Base-by-base conservation (phyloP, 2,888 invertebrate genomes). In the Papilio gigon region DNA sequence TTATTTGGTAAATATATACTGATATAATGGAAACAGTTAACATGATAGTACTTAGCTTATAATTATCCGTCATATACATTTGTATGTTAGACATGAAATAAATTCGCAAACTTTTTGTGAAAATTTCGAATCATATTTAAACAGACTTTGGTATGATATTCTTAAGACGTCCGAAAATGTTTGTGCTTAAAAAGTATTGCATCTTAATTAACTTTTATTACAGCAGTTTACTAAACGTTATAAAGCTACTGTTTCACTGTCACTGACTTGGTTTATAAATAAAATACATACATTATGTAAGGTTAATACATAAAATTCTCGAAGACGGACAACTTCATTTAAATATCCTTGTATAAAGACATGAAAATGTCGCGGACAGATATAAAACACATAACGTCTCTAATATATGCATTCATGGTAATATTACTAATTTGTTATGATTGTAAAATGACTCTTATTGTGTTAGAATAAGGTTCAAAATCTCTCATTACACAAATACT, bases 341-440 rank as follows among this genome's bases (percentile, higher is more conserved):
- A 58, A 58, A 68, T 63, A 58, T 58, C 47, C 37, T n/a, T n/a
- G 73, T 75, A 75, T 74, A 69, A 75, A 76, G 76, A 72, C 76
- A 76, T 77, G 75, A 77, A 76, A 75, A 72, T 70, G 74, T 75
- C 74, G 68, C 68, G 33, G 25, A 60, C n/a, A 40, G 27, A 72
- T 72, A 73, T 76, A 77, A 77, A 76, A 75, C 60, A 63, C 75
- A 71, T 76, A 71, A 74, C 68, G 63, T 71, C 60, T 62, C 58
- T 74, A 75, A 76, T 72, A 70, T 77, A 76, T 75, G 71, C 65
- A 65, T 53, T 68, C 58, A 42, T 25, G 62, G 63, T 37, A 61
- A 60, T 37, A 35, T 9, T 20, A 22, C 6, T 9, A 58, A 33
- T 11, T 44, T 5, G 42, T 25, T 42, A 58, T 12, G n/a, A 67